Conservation (phyloP, 1,140 invertebrate genomes). For the Pentalonia nigronervosa region DNA sequence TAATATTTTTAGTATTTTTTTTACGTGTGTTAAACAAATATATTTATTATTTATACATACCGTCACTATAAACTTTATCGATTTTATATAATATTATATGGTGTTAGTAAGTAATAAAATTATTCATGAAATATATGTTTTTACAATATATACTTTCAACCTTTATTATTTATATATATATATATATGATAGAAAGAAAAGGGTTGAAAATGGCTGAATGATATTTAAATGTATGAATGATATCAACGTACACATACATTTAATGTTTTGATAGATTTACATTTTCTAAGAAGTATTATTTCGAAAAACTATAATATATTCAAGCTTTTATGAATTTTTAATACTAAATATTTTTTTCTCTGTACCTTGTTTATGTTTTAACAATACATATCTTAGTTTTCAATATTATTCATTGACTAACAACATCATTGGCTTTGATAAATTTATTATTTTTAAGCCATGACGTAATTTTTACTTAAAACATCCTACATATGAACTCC, state of each 20-base stretch:
- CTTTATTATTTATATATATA: neutral
- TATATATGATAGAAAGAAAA: neutral
- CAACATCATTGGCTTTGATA: neutral
- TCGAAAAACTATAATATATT: neutral
- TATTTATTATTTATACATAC: neutral
- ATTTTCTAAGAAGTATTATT: neutral
- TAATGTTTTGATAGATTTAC: neutral
- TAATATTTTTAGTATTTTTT: neutral
- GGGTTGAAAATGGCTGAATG: neutral
- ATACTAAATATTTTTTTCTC: neutral
- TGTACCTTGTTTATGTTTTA: neutral
- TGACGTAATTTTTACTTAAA: neutral
- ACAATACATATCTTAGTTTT: neutral
- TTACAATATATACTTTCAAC: neutral
- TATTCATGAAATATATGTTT: neutral
- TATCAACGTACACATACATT: neutral
- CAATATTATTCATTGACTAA: neutral
- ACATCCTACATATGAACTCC: neutral
- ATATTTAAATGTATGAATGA: slow-evolving; percentile 5
- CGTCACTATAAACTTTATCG: neutral
- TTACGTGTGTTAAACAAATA: neutral
- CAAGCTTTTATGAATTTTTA: neutral
- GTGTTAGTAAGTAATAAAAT: slow-evolving; percentile 1
- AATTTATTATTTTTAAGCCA: neutral
- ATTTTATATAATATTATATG: slow-evolving; percentile 21